These are phyloP conservation scores for Gobio occitaniae DNA, from an alignment of 2,797 vertebrate species.

Conservation along the genomic window DNA sequence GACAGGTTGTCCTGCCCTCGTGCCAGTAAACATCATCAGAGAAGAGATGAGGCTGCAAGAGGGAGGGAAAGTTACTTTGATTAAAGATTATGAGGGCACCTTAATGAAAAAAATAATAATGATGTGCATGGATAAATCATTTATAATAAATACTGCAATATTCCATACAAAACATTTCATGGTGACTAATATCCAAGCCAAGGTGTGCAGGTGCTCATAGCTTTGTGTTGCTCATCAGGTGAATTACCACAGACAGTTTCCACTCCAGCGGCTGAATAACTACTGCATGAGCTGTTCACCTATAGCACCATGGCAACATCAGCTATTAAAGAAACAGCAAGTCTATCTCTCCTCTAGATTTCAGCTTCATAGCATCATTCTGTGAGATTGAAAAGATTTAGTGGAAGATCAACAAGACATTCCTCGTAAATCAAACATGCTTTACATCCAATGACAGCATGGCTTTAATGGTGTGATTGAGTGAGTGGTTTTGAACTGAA, in stretches of 20 bases:
- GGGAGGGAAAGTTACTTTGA: background rate
- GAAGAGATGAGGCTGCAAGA: background rate
- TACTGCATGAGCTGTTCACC: constrained; percentile 8
- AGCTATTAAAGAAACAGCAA: constrained; percentile 1
- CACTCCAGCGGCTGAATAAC: constrained; percentile 2
- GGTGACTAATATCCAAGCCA: background rate
- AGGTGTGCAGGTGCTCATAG: constrained; percentile 26
- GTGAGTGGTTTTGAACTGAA: background rate
- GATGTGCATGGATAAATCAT: background rate
- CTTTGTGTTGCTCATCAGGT: constrained; percentile 4
- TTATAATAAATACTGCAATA: background rate
- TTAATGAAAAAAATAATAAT: background rate
- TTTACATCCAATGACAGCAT: background rate
- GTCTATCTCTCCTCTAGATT: background rate
- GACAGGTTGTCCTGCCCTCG: background rate
- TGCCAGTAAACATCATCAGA: background rate
- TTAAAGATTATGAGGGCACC: background rate
- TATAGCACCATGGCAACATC: constrained; percentile 26
- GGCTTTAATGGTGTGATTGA: background rate
- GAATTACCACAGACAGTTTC: constrained; percentile 5
- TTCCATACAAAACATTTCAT: background rate
- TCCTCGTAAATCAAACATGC: background rate
- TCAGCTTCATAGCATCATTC: background rate
- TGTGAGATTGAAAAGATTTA: background rate
- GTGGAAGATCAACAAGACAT: background rate